These are phyloP conservation scores for Watsonalla binaria DNA, from an alignment of 2,888 invertebrate genomes.

Conservation along the genomic window DNA sequence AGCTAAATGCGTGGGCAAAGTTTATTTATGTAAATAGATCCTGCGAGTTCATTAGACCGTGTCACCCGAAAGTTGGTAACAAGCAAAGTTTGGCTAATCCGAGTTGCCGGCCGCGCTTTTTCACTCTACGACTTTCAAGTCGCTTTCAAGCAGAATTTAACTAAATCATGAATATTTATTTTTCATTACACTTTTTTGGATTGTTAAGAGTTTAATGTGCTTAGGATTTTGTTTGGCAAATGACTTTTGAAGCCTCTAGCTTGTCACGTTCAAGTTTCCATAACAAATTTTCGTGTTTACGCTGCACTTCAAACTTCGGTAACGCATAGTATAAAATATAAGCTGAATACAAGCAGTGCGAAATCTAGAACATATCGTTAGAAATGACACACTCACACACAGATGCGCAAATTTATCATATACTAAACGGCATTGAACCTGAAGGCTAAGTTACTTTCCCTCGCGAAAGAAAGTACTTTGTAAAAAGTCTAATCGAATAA, in stretches of 20 bases:
- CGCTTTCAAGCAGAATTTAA: neutral
- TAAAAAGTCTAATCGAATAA: no score
- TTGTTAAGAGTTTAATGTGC: neutral
- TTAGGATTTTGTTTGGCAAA: neutral
- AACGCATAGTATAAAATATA: no score
- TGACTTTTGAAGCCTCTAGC: neutral
- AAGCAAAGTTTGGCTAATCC: slow-evolving; percentile 28
- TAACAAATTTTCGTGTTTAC: no score
- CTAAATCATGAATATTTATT: neutral
- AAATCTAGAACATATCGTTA: no score
- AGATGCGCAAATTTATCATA: no score
- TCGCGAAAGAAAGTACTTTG: no score
- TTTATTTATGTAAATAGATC: slow-evolving; percentile 2
- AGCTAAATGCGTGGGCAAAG: neutral
- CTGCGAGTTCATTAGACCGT: slow-evolving; percentile 6
- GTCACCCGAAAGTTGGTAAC: slow-evolving; percentile 23
- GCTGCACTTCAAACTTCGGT: no score
- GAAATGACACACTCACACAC: no score
- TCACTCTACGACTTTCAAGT: neutral
- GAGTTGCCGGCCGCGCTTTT: slow-evolving; percentile 2
- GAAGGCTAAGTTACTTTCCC: no score
- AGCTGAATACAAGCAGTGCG: no score
- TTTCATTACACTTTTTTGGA: neutral
- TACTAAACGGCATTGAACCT: no score
- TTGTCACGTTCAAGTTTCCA: neutral